Base-by-base conservation (phyloP, 1,140 invertebrate species). In the Monochamus saltuarius region DNA sequence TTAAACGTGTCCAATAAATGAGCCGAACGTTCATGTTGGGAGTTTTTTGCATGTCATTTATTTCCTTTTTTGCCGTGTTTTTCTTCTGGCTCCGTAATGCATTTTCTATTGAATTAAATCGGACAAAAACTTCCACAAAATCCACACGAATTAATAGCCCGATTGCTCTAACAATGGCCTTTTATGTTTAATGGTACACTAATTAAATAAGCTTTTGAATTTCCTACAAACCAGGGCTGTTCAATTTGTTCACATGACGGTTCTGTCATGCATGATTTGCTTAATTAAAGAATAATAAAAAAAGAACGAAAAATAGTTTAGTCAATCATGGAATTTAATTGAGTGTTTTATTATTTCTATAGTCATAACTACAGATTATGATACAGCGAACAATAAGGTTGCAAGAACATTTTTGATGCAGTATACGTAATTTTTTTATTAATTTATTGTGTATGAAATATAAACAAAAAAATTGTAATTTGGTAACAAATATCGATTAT, bases 1-100 rank as follows among this genome's bases (percentile, higher is more conserved):
- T 40, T 53, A 53, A 53, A 39, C 51, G 36, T 53, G 51, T 53
- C 11, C 38, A 22, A 11, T 36, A 29, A 51, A 51, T 51, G 49
- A 51, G 49, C 9, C 29, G 22, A 29, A 29, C 22, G 22, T 29
- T 29, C 22, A 29, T 29, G 22, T 47, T 22, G 16, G 29, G 13
- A 19, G 0, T 47, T 47, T 47, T 47, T 47, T 22, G 45, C 45
- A 9, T 47, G 45, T 47, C 19, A 47, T 47, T 29, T 29, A 47
- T 47, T 47, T 47, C 45, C 45, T 16, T 47, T 7, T 47, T 9
- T 47, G 10, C 45, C 14, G 9, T n/a, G 42, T 16, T 14, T 47
- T 47, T 16, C 29, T 47, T 47, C 14, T 47, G 17, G 17, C 17
- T 43, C 13, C 17, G 42, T 8, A 47, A 47, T 19, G 45, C 45